Conservation (phyloP, 2,113 vertebrate species). For the Excalfactoria chinensis region DNA sequence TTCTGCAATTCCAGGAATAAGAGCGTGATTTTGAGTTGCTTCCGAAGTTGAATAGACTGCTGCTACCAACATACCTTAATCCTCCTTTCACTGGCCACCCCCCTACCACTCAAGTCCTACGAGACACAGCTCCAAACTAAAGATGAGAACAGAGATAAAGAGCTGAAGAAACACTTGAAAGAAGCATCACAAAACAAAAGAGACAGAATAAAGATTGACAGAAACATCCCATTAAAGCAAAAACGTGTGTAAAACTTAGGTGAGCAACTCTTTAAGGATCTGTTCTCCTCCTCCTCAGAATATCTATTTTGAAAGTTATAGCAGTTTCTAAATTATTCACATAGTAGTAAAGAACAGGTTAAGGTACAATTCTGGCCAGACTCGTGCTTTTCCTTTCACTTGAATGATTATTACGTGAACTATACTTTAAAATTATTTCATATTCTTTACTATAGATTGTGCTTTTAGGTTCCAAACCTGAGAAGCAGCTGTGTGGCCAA, state of each 20-base stretch:
- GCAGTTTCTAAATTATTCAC: slow-evolving; percentile 37
- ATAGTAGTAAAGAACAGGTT: slow-evolving; percentile 27
- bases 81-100: neutral
- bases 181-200: neutral
- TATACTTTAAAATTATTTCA: neutral
- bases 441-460: slow-evolving; percentile 7
- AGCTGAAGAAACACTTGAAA: neutral
- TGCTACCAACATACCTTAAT: neutral
- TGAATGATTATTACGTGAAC: neutral
- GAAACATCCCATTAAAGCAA: neutral
- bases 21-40: neutral
- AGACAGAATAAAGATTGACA: neutral
- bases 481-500: slow-evolving; percentile 32
- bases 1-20: neutral
- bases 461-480: slow-evolving; percentile 30
- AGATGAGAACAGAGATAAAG: neutral
- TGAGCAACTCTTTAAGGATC: neutral
- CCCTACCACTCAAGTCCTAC: neutral
- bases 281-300: neutral
- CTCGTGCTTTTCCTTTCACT: slow-evolving; percentile 10
- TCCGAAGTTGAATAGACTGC: neutral
- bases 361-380: slow-evolving; percentile 30
- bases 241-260: neutral
- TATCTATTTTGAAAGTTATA: neutral
- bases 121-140: neutral